Conservation (phyloP, 2,797 vertebrate species). For the Heterohyrax brucei region DNA sequence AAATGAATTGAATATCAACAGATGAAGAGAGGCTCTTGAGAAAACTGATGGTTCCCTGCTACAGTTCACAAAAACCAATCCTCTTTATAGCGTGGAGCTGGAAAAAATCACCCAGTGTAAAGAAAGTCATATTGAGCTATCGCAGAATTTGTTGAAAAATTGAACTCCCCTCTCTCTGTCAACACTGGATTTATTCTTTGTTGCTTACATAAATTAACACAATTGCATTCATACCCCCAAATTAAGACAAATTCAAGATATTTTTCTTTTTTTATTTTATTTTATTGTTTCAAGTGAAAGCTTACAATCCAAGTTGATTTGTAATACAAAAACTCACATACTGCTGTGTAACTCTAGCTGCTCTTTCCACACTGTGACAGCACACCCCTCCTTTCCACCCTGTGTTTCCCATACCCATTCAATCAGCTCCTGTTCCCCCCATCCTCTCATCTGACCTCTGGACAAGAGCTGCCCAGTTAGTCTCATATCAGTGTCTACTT, state of each 20-base stretch:
- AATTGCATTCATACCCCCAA: background rate
- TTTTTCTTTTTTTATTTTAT: background rate
- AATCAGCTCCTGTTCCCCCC: too few relatives aligned
- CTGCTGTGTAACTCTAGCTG: too few relatives aligned
- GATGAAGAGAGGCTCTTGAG: background rate
- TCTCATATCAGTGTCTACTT: too few relatives aligned
- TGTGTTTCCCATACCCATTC: too few relatives aligned
- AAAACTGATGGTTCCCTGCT: background rate
- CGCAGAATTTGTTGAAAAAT: background rate
- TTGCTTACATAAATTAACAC: background rate
- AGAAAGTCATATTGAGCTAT: background rate
- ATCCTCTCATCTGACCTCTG: too few relatives aligned
- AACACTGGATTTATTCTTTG: background rate
- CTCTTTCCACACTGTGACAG: too few relatives aligned
- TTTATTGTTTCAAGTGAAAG: too few relatives aligned
- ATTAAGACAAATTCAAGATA: background rate
- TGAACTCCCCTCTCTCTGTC: background rate
- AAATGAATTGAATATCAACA: background rate
- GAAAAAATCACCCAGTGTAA: background rate
- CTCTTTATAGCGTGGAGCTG: background rate
- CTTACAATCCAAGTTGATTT: too few relatives aligned
- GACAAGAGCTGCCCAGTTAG: too few relatives aligned
- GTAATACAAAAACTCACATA: too few relatives aligned
- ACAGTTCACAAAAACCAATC: background rate
- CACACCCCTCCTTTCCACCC: too few relatives aligned